A percentile compares a stretch with the other conserved stretches of the same genome.
These are phyloP conservation scores for Sterrhoptilus dennistouni DNA, from an alignment of 2,113 vertebrate species.

Conservation along the genomic window DNA sequence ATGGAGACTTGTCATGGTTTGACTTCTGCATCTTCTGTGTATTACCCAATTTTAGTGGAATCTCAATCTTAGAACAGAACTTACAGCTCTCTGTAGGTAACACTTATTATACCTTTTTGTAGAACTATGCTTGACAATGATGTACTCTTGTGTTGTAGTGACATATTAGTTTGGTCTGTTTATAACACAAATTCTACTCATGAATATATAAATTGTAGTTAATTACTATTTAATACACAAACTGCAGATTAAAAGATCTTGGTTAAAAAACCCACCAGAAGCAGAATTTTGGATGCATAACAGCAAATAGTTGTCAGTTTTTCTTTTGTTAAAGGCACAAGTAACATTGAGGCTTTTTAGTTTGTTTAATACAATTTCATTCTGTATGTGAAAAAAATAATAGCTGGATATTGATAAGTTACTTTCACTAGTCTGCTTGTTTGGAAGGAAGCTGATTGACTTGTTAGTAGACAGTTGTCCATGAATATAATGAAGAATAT, in stretches of 20 bases:
- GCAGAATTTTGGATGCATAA: slow-evolving; percentile 34
- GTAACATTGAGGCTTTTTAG: not conserved
- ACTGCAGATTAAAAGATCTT: not conserved
- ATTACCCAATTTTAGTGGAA: not conserved
- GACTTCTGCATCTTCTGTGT: not conserved
- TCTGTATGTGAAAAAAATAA: not conserved
- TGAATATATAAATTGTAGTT: not conserved
- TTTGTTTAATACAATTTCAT: not conserved
- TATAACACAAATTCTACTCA: not conserved
- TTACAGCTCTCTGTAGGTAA: not conserved
- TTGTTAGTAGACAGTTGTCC: slow-evolving; percentile 19
- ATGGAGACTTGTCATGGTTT: not conserved
- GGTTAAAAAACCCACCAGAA: slow-evolving; percentile 15
- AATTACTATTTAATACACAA: not conserved
- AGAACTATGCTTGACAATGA: not conserved
- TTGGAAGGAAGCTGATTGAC: not conserved
- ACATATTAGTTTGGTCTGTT: not conserved
- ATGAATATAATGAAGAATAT: not conserved
- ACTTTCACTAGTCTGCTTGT: not conserved
- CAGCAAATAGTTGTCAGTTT: not conserved
- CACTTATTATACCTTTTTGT: not conserved
- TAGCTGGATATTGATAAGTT: not conserved
- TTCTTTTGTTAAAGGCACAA: not conserved
- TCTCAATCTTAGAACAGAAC: not conserved
- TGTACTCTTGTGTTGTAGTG: not conserved